phyloP scores from a whole-genome alignment of 2,113 vertebrate species.

The Piliocolobus tephrosceles region DNA sequence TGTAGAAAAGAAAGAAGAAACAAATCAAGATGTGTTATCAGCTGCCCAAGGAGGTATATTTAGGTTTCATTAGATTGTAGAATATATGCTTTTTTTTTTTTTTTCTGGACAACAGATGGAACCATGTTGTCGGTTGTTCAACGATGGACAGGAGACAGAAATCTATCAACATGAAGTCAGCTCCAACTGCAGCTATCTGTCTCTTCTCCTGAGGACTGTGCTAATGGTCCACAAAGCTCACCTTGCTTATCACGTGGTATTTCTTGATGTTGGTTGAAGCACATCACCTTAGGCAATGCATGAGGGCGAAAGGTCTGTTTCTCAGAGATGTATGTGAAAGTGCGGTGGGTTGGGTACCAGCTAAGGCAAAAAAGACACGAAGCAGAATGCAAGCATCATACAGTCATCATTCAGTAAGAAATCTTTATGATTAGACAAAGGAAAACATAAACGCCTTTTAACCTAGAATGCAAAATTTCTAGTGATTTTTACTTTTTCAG shows the following conservation, averaged over 20 bases:
- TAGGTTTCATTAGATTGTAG: background rate
- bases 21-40: background rate
- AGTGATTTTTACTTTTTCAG: background rate
- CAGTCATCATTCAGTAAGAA: background rate
- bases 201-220: background rate
- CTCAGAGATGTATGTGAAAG: rapidly evolving
- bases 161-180: background rate
- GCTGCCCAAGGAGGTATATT: background rate
- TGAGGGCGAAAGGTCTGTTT: background rate
- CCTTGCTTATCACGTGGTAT: background rate
- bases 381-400: rapidly evolving
- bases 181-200: background rate
- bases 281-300: rapidly evolving
- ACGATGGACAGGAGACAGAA: background rate
- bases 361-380: background rate
- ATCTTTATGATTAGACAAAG: background rate
- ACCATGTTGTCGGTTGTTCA: background rate
- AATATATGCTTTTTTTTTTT: background rate
- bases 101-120: background rate
- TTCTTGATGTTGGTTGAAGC: background rate
- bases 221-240: background rate
- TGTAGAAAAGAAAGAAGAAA: background rate
- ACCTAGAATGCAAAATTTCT: background rate
- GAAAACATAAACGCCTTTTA: background rate
- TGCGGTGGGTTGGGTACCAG: background rate